phyloP scores from a whole-genome alignment of 2,113 vertebrate species.

The Callionymus lyra region DNA sequence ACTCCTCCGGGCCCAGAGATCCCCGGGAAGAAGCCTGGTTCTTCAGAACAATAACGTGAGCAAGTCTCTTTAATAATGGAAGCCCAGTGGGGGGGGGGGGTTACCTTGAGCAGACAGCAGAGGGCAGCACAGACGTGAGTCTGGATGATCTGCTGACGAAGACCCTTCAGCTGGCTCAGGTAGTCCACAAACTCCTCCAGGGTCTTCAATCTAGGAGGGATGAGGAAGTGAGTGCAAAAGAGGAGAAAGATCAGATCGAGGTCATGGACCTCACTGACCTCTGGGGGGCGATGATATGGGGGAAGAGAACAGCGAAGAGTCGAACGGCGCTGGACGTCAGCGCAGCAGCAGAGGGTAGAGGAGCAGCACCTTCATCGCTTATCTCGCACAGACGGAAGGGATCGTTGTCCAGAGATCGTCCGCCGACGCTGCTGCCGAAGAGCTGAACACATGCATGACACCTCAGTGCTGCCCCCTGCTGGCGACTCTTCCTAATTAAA shows the following conservation, averaged over 20 bases:
- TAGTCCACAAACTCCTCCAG: slow-evolving; percentile 79
- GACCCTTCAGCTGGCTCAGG: slow-evolving; percentile 80
- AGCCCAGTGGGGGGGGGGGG: not conserved
- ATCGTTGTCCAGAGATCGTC: slow-evolving; percentile 81
- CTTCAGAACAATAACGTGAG: slow-evolving; percentile 16
- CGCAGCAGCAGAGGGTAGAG: slow-evolving; percentile 68
- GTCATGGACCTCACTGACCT: slow-evolving; percentile 68
- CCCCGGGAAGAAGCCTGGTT: slow-evolving; percentile 49
- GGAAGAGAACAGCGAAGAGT: slow-evolving; percentile 80
- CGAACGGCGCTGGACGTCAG: slow-evolving; percentile 67
- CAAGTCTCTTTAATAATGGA: not conserved
- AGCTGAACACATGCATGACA: slow-evolving; percentile 52
- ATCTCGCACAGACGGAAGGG: slow-evolving; percentile 74
- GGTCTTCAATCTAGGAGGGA: slow-evolving; percentile 66
- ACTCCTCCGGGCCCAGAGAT: slow-evolving; percentile 73
- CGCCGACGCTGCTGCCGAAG: slow-evolving; percentile 67
- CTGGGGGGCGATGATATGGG: slow-evolving; percentile 72
- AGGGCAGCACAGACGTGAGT: slow-evolving; percentile 77
- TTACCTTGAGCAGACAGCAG: slow-evolving; percentile 81
- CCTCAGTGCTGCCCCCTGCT: not conserved
- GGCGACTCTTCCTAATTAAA: not conserved
- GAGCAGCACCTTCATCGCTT: slow-evolving; percentile 66
- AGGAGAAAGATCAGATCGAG: not conserved
- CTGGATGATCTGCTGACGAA: slow-evolving; percentile 76
- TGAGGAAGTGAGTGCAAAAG: not conserved